Percentiles rank a stretch among this genome's conserved stretches.
These are phyloP conservation scores for Argyra leucocephala DNA, from an alignment of 2,888 invertebrate genomes.

Conservation along the genomic window DNA sequence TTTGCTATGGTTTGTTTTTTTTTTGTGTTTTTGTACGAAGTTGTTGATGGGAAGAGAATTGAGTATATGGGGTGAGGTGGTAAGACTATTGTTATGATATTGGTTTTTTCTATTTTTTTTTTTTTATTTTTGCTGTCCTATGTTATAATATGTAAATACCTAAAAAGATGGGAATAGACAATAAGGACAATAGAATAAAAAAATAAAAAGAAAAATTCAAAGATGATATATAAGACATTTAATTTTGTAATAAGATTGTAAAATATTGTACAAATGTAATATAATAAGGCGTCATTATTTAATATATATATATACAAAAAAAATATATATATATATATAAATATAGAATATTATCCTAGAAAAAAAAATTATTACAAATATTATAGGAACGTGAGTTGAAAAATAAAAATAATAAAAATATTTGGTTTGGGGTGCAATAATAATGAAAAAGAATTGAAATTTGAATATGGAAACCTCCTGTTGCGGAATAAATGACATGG, in stretches of 20 bases:
- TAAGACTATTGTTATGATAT: not conserved
- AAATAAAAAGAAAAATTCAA: not conserved
- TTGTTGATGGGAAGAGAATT: not conserved
- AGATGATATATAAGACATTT: conserved; percentile 22
- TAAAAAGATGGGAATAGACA: not conserved
- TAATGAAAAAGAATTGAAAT: not conserved
- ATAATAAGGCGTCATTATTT: conserved; percentile 24
- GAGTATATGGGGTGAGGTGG: not conserved
- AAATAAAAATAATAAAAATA: not conserved
- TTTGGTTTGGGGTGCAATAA: not conserved
- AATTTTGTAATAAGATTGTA: conserved; percentile 24
- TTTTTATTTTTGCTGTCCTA: too few relatives aligned
- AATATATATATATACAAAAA: not conserved
- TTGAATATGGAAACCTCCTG: conserved; percentile 4
- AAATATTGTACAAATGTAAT: conserved; percentile 21
- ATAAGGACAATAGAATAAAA: not conserved
- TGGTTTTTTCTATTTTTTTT: not conserved
- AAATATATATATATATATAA: not conserved
- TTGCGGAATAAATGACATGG: not conserved
- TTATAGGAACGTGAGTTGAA: not conserved
- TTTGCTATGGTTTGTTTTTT: not conserved
- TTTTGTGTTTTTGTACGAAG: too few relatives aligned
- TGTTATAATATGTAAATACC: not conserved
- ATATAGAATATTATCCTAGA: not conserved
- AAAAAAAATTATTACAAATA: not conserved